Conservation (phyloP, 1,140 invertebrate species). For the Batillaria attramentaria region DNA sequence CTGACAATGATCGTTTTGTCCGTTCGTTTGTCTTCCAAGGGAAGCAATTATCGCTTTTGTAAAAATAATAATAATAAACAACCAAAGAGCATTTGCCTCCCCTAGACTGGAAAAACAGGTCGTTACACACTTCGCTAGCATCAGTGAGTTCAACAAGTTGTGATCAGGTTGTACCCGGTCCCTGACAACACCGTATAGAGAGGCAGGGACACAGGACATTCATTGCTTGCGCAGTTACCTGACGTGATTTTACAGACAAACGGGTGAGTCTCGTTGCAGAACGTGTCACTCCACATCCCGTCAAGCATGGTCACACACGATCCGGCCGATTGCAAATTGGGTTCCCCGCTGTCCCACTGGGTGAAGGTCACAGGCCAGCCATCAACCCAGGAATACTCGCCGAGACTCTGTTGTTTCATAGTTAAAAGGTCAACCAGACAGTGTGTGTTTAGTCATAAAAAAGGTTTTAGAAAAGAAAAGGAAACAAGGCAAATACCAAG, state of each 20-base stretch:
- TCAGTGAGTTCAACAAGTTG: no score
- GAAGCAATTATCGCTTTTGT: no score
- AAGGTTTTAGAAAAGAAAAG: background rate
- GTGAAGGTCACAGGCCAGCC: slow-evolving; percentile 49
- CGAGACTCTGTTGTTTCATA: no score
- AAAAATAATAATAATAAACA: no score
- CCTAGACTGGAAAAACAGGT: no score
- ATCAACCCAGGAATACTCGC: slow-evolving; percentile 47
- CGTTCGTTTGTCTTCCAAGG: no score
- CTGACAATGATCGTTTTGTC: no score
- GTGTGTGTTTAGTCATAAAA: no score
- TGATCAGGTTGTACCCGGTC: background rate
- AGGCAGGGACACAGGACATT: background rate
- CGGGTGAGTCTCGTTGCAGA: slow-evolving; percentile 35
- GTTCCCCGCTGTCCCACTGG: slow-evolving; percentile 47
- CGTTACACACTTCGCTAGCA: no score
- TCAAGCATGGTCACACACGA: slow-evolving; percentile 41
- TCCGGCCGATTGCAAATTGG: slow-evolving; percentile 11
- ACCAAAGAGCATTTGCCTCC: no score
- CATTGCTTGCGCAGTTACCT: slow-evolving; percentile 32
- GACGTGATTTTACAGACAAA: slow-evolving; percentile 52
- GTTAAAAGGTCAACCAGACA: no score
- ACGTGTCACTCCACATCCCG: slow-evolving; percentile 46
- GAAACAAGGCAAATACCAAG: background rate
- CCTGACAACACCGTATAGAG: background rate